Evolutionary conservation across 2,888 invertebrate genomes (phyloP).

Genomic region (Calliphora vomitoria): DNA sequence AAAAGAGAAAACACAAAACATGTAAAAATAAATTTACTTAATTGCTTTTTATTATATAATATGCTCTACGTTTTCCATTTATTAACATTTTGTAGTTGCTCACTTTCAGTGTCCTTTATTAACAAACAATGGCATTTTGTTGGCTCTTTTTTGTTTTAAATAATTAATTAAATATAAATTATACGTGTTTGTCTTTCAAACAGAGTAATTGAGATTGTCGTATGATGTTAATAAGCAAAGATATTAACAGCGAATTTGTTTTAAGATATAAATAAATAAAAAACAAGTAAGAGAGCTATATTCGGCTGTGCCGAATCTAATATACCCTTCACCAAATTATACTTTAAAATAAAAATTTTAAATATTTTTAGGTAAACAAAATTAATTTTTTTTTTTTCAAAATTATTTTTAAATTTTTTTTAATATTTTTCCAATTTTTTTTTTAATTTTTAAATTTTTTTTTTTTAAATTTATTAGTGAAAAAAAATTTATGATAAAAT

Average conservation of each 20-base stretch:
- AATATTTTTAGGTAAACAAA: no score
- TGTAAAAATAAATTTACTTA: not conserved
- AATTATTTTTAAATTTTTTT: no score
- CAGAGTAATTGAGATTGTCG: not conserved
- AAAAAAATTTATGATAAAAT: no score
- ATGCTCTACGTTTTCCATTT: not conserved
- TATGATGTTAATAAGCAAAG: not conserved
- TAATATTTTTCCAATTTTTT: no score
- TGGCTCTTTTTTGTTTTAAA: conserved; percentile 17
- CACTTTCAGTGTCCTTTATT: not conserved
- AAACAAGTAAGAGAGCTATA: no score
- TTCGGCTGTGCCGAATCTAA: no score
- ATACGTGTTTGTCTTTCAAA: not conserved
- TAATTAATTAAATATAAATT: conserved; percentile 29
- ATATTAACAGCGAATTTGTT: not conserved
- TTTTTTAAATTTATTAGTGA: no score
- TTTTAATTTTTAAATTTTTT: no score
- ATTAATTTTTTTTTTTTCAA: no score
- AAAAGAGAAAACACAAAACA: not conserved
- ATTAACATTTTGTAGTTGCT: not conserved
- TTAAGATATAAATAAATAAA: not conserved
- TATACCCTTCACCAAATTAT: no score
- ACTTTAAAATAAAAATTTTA: no score
- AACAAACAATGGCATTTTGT: not conserved
- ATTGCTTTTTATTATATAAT: not conserved